phyloP scores from a whole-genome alignment of 2,888 invertebrate species.

The Amitus sp. region DNA sequence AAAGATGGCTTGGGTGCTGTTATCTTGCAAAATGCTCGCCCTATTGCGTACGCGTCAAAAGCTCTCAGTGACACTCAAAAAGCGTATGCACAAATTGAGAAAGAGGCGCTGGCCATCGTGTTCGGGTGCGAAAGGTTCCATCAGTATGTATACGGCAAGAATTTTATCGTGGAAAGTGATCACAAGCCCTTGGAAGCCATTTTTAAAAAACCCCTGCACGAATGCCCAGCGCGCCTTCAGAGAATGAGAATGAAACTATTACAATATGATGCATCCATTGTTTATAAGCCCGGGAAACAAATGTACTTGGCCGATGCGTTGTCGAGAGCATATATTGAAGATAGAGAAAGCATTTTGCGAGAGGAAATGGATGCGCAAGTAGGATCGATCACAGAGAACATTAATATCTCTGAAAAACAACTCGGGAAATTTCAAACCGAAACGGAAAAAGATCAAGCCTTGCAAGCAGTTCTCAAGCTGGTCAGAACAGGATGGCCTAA shows the following conservation, averaged over 20 bases:
- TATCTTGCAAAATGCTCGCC: slow-evolving; percentile 42
- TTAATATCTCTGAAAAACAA: slow-evolving; percentile 14
- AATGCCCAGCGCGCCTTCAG: slow-evolving; percentile 16
- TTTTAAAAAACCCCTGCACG: slow-evolving; percentile 43
- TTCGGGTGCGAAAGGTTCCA: slow-evolving; percentile 42
- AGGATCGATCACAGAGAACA: slow-evolving; percentile 12
- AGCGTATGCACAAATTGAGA: slow-evolving; percentile 46
- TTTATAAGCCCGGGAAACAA: slow-evolving; percentile 33
- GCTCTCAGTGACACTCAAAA: slow-evolving; percentile 43
- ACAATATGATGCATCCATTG: slow-evolving; percentile 26
- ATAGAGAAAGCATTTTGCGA: slow-evolving; percentile 9
- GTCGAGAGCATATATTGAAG: slow-evolving; percentile 27
- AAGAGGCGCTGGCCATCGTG: slow-evolving; percentile 45
- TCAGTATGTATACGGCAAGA: slow-evolving; percentile 23
- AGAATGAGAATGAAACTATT: slow-evolving; percentile 27
- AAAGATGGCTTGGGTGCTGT: slow-evolving; percentile 32
- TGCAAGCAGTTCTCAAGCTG: slow-evolving; percentile 25
- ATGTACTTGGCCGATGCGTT: slow-evolving; percentile 31
- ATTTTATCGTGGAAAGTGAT: slow-evolving; percentile 26
- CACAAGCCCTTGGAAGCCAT: slow-evolving; percentile 39
- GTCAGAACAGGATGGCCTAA: no score
- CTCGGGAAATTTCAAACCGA: slow-evolving; percentile 17
- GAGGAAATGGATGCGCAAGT: slow-evolving; percentile 27
- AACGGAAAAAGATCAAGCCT: slow-evolving; percentile 19
- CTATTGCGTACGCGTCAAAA: slow-evolving; percentile 46